A percentile compares a stretch with the other conserved stretches of the same genome.
These are phyloP conservation scores for Rhabdophis nuchalis DNA, from an alignment of 2,797 vertebrate species.

Conservation along the genomic window DNA sequence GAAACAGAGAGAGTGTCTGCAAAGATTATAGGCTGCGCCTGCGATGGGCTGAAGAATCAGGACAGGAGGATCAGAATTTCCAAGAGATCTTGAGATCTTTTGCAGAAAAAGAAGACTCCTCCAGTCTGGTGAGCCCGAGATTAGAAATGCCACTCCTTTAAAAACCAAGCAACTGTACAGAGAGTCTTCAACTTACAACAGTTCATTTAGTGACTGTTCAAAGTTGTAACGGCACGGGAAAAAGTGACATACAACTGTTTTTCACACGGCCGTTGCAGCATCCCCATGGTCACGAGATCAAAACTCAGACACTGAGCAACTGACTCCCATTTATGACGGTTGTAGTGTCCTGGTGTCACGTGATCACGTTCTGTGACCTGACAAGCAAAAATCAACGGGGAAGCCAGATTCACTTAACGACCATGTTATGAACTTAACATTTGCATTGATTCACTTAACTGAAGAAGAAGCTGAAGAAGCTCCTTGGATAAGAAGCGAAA, in stretches of 20 bases:
- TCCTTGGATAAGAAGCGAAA: no score
- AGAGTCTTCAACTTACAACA: neutral
- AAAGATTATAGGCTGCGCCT: neutral
- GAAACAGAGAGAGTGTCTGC: neutral
- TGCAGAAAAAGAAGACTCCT: no score
- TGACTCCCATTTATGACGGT: no score
- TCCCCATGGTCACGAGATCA: neutral
- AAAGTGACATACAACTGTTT: neutral
- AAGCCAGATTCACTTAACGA: no score
- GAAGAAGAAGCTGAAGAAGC: no score
- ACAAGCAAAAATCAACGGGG: no score
- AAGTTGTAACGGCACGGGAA: neutral
- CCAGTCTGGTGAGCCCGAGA: neutral
- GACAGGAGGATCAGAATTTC: neutral
- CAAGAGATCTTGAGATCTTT: neutral
- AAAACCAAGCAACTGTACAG: neutral
- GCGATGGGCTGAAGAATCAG: neutral
- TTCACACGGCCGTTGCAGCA: no score
- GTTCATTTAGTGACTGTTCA: neutral
- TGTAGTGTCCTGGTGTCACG: no score
- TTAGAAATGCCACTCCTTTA: neutral
- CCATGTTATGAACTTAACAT: no score
- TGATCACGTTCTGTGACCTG: no score
- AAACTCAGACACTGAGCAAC: neutral
- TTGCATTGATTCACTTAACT: no score